Conservation (phyloP, 2,888 invertebrate genomes). For the Acleris holmiana region DNA sequence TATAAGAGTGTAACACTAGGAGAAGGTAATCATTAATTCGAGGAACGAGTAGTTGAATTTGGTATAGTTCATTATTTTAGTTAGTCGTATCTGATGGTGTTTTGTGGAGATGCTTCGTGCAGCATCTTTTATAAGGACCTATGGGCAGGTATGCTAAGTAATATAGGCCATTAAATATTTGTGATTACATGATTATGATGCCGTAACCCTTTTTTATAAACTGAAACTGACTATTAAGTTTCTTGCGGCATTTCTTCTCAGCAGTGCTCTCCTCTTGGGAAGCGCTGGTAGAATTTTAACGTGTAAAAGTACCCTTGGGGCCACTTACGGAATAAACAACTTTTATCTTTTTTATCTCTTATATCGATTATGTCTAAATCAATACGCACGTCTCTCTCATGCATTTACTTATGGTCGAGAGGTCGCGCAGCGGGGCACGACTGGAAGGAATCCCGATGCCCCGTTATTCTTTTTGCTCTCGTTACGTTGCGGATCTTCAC, state of each 20-base stretch:
- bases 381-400: not conserved
- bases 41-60: conserved; percentile 46
- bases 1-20: conserved; percentile 56
- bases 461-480: conserved; percentile 73
- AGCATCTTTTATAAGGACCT: conserved; percentile 73
- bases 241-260: too few species aligned
- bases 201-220: too few species aligned
- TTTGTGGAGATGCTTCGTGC: conserved; percentile 70
- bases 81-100: conserved; percentile 40
- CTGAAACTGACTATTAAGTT: too few species aligned
- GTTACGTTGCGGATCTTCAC: conserved; percentile 65
- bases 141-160: conserved; percentile 64
- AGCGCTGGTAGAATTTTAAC: too few species aligned
- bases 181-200: too few species aligned
- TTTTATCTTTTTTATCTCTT: too few species aligned
- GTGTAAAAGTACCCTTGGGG: too few species aligned
- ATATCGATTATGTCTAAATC: too few species aligned
- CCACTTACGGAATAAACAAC: too few species aligned
- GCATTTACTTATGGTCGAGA: conserved; percentile 23
- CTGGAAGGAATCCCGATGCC: conserved; percentile 66
- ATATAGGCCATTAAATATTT: not conserved
- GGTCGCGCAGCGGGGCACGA: conserved; percentile 44
- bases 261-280: too few species aligned
- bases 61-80: conserved; percentile 27
- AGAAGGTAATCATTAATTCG: conserved; percentile 25